Evolutionary conservation across 2,797 vertebrate species (phyloP).

Genomic region (Hydrophis major): DNA sequence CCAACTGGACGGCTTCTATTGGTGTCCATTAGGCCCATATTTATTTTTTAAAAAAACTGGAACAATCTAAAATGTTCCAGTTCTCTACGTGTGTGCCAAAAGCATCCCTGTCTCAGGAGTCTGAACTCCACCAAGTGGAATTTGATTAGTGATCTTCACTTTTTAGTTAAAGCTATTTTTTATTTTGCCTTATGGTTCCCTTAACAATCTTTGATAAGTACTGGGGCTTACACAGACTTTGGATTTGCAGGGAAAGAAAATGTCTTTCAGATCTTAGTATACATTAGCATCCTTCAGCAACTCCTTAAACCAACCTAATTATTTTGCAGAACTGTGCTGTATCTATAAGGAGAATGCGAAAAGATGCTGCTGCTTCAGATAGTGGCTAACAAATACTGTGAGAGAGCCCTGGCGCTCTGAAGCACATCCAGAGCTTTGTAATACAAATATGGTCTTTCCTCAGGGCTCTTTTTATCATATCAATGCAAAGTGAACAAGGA

Average conservation of each 20-base stretch:
- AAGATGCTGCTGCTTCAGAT: neutral
- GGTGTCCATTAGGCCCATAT: neutral
- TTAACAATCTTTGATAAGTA: neutral
- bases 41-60: neutral
- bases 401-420: neutral
- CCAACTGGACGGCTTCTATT: neutral
- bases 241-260: neutral
- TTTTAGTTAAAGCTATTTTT: neutral
- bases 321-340: neutral
- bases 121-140: neutral
- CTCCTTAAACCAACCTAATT: neutral
- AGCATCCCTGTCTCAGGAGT: neutral
- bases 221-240: neutral
- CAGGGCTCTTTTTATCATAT: neutral
- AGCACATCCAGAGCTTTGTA: neutral
- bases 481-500: neutral
- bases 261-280: neutral
- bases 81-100: neutral
- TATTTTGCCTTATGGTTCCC: neutral
- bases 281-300: neutral
- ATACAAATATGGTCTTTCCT: neutral
- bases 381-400: neutral
- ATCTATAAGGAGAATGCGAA: neutral
- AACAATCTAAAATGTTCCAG: neutral
- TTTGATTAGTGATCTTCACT: neutral